Evolutionary conservation across 2,888 invertebrate genomes (phyloP), one percentile per base, ranked within the genome.

Genomic region (Drosophila pseudotalamancana): DNA sequence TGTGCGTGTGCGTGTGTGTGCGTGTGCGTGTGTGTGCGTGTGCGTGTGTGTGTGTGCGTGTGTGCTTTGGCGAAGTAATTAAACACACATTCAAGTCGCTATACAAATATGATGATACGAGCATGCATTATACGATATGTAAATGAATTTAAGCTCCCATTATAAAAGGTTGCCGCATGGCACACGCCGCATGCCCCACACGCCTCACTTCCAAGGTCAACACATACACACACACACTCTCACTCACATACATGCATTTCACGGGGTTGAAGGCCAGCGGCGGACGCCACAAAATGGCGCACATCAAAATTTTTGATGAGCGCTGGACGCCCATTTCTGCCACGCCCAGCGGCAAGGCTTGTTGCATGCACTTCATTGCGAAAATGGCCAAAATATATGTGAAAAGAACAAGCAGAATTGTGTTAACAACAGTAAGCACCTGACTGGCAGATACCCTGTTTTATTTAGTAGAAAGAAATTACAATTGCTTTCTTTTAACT

Each of bases 71-170:
- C 56, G 35, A 66, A 74, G 73, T 75, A 74, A 74, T 74, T 74
- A 74, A 74, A 75, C 76, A 74, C 76, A 74, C 76, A 74, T 74
- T 71, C 67, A 67, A 74, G 67, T 75, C 71, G 57, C 72, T 67
- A 59, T 67, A 71, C 76, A 71, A 74, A 74, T 71, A 75, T 71
- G 76, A 75, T 74, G 59, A 59, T 59, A 45, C 59, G 59, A 37
- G 59, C 59, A 62, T 71, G 72, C 73, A 75, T 74, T 74, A 60
- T 74, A 75, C 75, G 76, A 60, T 75, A 75, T 74, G 73, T 71
- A 74, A 74, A 74, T 74, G 76, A 74, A 67, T 67, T 71, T 74
- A 74, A 74, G 73, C 73, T 71, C 54, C 59, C 75, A 73, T 73
- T 70, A 73, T 56, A 75, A 73, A 71, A 71, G 75, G 65, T 67